phyloP scores from a whole-genome alignment of 1,140 invertebrate genomes.

The Zaprionus gabonicus region DNA sequence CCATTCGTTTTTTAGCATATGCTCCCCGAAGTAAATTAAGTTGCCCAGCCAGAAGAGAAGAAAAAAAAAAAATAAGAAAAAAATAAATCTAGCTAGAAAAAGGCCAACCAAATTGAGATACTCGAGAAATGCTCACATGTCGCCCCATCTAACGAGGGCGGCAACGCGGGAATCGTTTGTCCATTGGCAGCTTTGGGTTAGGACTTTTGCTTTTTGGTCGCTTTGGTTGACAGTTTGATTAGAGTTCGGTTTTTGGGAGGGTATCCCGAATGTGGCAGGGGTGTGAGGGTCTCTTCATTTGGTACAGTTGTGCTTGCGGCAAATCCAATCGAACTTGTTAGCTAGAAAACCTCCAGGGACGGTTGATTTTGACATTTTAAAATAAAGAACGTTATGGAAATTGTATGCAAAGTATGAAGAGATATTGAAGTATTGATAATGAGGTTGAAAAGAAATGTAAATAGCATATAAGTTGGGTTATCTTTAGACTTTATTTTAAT shows the following conservation, averaged over 20 bases:
- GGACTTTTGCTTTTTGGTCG: constrained; percentile 27
- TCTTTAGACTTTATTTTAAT: no score
- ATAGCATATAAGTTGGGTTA: no score
- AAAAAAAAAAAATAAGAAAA: constrained; percentile 6
- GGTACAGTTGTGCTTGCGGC: constrained; percentile 43
- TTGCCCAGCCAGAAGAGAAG: constrained; percentile 13
- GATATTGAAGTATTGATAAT: no score
- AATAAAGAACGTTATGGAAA: neutral
- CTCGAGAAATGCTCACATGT: constrained; percentile 29
- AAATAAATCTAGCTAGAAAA: neutral
- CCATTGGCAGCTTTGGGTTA: constrained; percentile 37
- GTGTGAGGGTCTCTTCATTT: neutral
- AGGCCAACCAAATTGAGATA: constrained; percentile 57
- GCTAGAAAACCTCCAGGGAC: constrained; percentile 14
- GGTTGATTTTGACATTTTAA: constrained; percentile 19
- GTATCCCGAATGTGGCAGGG: neutral
- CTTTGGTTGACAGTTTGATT: constrained; percentile 53
- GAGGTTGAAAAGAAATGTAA: neutral
- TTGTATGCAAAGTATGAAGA: neutral
- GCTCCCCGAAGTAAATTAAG: constrained; percentile 60
- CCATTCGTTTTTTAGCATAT: constrained; percentile 74
- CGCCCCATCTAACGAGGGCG: constrained; percentile 37
- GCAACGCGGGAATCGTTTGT: constrained; percentile 20
- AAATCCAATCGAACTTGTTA: constrained; percentile 27
- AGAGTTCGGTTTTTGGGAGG: constrained; percentile 23